Percentiles rank a stretch among this genome's conserved stretches.
phyloP scores from a whole-genome alignment of 37 sponge, comb jelly and placozoan species.

The Geodia barretti region DNA sequence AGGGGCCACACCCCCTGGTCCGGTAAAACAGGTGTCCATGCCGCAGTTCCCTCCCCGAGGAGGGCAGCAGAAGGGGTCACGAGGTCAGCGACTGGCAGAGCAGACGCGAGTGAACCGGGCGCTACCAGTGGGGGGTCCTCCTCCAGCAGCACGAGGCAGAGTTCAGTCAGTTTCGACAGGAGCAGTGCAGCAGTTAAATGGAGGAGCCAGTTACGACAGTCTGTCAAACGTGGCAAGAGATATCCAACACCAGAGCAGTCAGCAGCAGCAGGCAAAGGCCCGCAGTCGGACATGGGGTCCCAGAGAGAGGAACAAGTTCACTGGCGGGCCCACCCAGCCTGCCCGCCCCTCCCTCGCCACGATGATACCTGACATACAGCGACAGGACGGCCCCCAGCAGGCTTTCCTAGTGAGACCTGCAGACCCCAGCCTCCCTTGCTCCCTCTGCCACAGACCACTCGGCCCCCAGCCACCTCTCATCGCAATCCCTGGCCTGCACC shows the following conservation, averaged over 20 bases:
- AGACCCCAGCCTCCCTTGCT: constrained; percentile 26
- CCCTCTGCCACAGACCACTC: constrained; percentile 53
- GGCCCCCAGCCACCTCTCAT: constrained; percentile 42
- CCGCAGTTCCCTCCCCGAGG: not conserved
- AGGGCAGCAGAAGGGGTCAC: not conserved
- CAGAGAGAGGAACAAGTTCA: constrained; percentile 1
- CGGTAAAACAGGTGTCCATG: not conserved
- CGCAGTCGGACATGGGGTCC: constrained; percentile 11
- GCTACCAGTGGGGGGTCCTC: not conserved
- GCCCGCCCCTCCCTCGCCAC: not conserved
- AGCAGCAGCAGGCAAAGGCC: not conserved
- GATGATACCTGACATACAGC: not conserved
- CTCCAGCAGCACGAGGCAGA: not conserved
- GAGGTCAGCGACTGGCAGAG: constrained; percentile 1
- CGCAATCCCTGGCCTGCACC: constrained; percentile 36
- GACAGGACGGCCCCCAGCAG: constrained; percentile 6
- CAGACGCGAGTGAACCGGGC: not conserved
- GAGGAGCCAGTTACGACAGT: not conserved
- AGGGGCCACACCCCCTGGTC: not conserved
- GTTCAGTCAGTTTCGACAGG: not conserved
- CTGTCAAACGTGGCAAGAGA: not conserved
- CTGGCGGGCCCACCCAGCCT: not conserved
- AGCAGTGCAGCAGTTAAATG: not conserved
- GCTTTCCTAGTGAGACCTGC: constrained; percentile 6
- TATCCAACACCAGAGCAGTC: not conserved